Base-by-base conservation (phyloP, 30 jellyfish, hydroid and myxozoan species). In the Aurelia aurita complex sp. Pacific region DNA sequence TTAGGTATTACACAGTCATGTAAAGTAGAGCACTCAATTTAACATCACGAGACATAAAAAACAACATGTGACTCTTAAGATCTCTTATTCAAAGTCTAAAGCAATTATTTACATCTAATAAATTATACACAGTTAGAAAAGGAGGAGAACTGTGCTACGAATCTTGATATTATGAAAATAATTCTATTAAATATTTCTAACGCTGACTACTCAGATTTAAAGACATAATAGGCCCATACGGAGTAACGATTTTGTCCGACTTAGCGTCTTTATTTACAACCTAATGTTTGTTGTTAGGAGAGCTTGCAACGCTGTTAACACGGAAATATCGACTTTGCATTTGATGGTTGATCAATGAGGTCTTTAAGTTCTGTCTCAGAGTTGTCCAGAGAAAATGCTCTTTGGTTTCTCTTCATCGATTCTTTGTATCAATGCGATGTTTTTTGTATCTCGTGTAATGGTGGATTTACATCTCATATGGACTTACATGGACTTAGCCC, bases 81-180 rank as follows among this genome's bases (percentile, higher is more conserved):
- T 29, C 81, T 36, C 33, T 64, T 64, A 36, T 34, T 43, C 66
- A 43, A 71, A 71, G 17, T 14, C 54, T 36, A 71, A 61, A 71
- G 81, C 51, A 71, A 17, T 71, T 15, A 14, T 36, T 17, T 64
- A 32, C 54, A 64, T 38, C 23, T 40, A 71, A 34, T 64, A 43
- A 46, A 46, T 46, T 67, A 17, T 11, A 43, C 81, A 38, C 81
- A 71, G 81, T 71, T 15, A 71, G 81, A 71, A 4, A 15, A 38
- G 81, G 81, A 71, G 81, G 81, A 71, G 81, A 71, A 71, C 81
- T 71, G 65, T 19, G 81, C 67, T n/a, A 40, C 40, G 81, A 43
- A 38, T 71, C 81, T 43, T 38, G 29, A 43, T 71, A 64, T 71
- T 71, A 34, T 71, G 51, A 71, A 67, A 71, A 71, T 64, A 71